These are phyloP conservation scores for Nematostella vectensis DNA, from an alignment of 92 coral and sea anemone species.

Conservation along the genomic window DNA sequence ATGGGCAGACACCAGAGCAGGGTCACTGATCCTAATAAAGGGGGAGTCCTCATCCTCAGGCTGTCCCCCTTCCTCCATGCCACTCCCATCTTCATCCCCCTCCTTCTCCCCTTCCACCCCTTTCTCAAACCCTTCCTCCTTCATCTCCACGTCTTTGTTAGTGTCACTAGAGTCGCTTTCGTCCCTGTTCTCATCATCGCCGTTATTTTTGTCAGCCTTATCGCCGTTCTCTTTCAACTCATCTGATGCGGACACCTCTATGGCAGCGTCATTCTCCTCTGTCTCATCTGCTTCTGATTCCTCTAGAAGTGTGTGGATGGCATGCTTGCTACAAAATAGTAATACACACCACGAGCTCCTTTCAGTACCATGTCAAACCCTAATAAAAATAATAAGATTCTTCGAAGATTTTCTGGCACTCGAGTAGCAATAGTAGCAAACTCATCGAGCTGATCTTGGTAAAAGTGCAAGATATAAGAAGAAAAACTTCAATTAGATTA, in stretches of 20 bases:
- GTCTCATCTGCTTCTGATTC: conserved; percentile 27
- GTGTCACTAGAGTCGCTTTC: neutral
- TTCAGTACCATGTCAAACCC: too few species aligned
- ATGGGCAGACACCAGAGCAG: conserved; percentile 72
- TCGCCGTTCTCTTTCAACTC: neutral
- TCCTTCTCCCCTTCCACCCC: conserved; percentile 14
- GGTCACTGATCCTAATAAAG: conserved; percentile 65
- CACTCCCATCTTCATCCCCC: conserved; percentile 5
- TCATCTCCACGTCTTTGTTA: conserved; percentile 22
- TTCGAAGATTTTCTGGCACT: too few species aligned
- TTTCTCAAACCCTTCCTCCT: conserved; percentile 13
- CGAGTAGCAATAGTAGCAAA: too few species aligned
- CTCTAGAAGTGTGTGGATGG: conserved; percentile 10
- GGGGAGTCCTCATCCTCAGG: conserved; percentile 30
- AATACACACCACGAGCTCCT: neutral
- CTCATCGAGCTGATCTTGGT: too few species aligned
- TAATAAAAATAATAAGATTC: too few species aligned
- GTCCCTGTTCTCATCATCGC: conserved; percentile 6
- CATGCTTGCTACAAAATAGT: neutral
- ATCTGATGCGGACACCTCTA: conserved; percentile 2
- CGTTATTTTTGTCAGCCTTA: conserved; percentile 10
- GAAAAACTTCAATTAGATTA: too few species aligned
- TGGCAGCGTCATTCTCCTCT: neutral
- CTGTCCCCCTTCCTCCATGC: conserved; percentile 4
- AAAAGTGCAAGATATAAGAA: too few species aligned